Conservation (phyloP, 2,113 vertebrate genomes). For the Romanogobio albipinnatus region DNA sequence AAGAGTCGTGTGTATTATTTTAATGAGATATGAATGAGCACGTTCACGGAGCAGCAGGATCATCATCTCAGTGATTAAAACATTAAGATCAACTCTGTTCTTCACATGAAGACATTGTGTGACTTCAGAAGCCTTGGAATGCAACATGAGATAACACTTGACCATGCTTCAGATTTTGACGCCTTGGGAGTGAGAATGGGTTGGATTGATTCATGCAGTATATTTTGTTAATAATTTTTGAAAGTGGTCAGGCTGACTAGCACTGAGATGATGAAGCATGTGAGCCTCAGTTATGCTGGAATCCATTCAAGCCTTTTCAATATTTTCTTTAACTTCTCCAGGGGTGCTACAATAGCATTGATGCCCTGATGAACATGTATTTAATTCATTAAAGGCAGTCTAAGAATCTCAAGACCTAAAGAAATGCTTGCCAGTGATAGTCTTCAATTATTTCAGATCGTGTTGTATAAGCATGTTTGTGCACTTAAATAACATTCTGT, state of each 20-base stretch:
- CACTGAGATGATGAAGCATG: neutral
- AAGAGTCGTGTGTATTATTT: too few species aligned
- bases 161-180: too few species aligned
- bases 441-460: neutral
- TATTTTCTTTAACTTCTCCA: neutral
- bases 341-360: neutral
- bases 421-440: neutral
- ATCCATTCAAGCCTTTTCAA: neutral
- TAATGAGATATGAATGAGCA: too few species aligned
- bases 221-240: neutral
- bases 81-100: too few species aligned
- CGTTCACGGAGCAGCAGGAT: too few species aligned
- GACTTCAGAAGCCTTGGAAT: too few species aligned
- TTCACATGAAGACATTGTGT: too few species aligned
- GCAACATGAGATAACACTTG: too few species aligned
- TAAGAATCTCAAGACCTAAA: neutral
- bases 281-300: neutral
- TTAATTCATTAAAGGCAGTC: neutral
- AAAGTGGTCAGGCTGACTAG: neutral
- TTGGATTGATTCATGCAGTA: too few species aligned
- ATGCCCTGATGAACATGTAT: neutral
- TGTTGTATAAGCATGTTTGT: neutral
- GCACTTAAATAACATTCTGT: neutral
- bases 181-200: too few species aligned
- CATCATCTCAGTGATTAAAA: too few species aligned